Base-by-base conservation (phyloP, 2,113 vertebrate species). In the Maccullochella peelii region DNA sequence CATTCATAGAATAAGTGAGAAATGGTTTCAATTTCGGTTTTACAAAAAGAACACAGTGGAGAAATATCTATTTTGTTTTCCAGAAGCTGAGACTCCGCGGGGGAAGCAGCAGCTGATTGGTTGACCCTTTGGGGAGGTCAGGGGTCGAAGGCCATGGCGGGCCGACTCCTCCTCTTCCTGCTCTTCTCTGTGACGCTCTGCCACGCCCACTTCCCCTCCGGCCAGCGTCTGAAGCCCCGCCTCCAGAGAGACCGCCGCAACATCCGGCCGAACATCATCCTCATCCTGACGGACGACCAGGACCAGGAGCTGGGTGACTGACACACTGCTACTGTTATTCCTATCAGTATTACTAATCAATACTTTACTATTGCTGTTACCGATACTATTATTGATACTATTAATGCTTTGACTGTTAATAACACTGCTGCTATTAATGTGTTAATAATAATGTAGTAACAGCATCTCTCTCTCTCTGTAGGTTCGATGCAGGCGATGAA, bases 401-500 rank as follows among this genome's bases (percentile, higher is more conserved):
- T 1, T 11, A 23, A 62, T 36, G 18, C 20, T 36, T 36, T 63
- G 15, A 42, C 36, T 65, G 15, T n/a, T 42, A 25, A 38, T 14
- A 23, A 62, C 8, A 21, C 33, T 63, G 36, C 38, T 23, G 58
- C 33, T 36, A 36, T 8, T 36, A 36, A 10, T 62, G 33, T 20
- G n/a, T n/a, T n/a, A n/a, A n/a, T n/a, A n/a, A n/a, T n/a, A 42
- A 42, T 38, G 6, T 38, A 38, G 5, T 20, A 50, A 50, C 20
- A 50, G 18, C 6, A 4, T 50, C 16, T 74, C 30, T 79, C 21
- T 62, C 8, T 57, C n/a, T 49, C 88, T 73, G n/a, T 47, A 99
- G 98, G 98, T 3, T 99, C 98, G 62, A 97, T 99, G 98, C 97
- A 98, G 90, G 98, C 97, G 65, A 99, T 99, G 98, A 99, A 99